Percentiles rank a stretch among this genome's conserved stretches.
Evolutionary conservation across 2,113 vertebrate genomes (phyloP).

Genomic region (Rhea pennata): DNA sequence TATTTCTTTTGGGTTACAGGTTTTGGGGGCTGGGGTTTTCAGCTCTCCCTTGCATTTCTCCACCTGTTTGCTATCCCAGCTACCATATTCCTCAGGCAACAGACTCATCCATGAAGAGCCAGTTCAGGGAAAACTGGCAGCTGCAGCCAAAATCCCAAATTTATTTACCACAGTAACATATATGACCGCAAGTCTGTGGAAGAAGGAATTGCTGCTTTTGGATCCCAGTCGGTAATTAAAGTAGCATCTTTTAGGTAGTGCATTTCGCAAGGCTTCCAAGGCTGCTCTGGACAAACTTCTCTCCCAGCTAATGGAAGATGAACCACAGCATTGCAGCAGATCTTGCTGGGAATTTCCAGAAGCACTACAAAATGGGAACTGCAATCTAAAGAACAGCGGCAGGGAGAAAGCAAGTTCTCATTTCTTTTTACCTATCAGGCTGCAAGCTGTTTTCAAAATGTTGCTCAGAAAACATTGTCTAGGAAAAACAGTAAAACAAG

Average conservation of each 20-base stretch:
- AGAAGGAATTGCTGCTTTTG: background rate
- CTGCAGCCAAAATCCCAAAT: background rate
- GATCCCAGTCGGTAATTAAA: background rate
- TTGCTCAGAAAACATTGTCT: background rate
- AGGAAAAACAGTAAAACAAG: background rate
- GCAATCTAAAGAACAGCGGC: background rate
- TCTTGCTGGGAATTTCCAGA: background rate
- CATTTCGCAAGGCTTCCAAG: background rate
- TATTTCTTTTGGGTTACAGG: background rate
- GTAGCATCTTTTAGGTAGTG: background rate
- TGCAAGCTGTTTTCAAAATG: background rate
- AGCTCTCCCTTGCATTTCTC: background rate
- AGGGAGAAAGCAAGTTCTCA: background rate
- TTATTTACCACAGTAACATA: background rate
- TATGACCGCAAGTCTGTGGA: background rate
- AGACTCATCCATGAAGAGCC: background rate
- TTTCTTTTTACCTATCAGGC: background rate
- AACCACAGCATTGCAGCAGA: background rate
- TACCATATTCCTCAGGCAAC: background rate
- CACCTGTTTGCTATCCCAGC: background rate
- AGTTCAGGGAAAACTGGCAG: background rate
- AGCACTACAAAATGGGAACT: accelerated
- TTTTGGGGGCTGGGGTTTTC: background rate
- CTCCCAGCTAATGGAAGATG: background rate
- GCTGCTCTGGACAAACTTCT: background rate